Evolutionary conservation across 2,113 vertebrate species (phyloP).

Genomic region (Fregetta grallaria): DNA sequence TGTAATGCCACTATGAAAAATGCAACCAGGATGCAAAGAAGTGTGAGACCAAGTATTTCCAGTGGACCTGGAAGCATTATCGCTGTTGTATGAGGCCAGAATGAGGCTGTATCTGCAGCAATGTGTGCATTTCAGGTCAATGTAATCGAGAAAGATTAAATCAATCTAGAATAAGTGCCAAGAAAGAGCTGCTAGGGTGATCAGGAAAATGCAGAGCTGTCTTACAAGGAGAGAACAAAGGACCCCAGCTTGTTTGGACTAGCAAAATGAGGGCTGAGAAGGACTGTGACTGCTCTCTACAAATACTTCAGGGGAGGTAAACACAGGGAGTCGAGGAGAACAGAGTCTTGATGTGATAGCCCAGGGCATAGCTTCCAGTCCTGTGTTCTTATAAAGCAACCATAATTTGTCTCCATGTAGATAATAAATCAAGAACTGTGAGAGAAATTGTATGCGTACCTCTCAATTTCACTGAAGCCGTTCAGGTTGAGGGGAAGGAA

Average conservation of each 20-base stretch:
- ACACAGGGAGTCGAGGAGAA: not conserved
- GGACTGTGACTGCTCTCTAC: not conserved
- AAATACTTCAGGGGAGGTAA: not conserved
- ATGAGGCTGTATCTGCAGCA: rapidly evolving
- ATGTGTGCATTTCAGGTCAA: not conserved
- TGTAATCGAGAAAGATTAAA: not conserved
- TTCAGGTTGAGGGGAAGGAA: not conserved
- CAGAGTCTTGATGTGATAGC: not conserved
- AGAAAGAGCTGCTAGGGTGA: not conserved
- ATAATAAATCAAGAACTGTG: not conserved
- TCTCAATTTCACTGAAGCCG: not conserved
- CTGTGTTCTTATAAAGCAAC: not conserved
- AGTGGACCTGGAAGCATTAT: not conserved
- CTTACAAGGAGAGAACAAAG: not conserved
- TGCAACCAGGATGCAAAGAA: not conserved
- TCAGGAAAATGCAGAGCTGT: not conserved
- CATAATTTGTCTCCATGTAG: not conserved
- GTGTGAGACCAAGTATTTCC: not conserved
- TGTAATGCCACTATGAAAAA: rapidly evolving
- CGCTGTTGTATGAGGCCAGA: not conserved
- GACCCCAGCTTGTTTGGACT: not conserved
- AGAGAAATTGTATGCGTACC: not conserved
- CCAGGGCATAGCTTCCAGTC: not conserved
- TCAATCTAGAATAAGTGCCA: not conserved
- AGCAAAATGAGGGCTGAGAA: not conserved